phyloP scores from a whole-genome alignment of 2,888 invertebrate genomes.

The Leptogaster cylindrica region DNA sequence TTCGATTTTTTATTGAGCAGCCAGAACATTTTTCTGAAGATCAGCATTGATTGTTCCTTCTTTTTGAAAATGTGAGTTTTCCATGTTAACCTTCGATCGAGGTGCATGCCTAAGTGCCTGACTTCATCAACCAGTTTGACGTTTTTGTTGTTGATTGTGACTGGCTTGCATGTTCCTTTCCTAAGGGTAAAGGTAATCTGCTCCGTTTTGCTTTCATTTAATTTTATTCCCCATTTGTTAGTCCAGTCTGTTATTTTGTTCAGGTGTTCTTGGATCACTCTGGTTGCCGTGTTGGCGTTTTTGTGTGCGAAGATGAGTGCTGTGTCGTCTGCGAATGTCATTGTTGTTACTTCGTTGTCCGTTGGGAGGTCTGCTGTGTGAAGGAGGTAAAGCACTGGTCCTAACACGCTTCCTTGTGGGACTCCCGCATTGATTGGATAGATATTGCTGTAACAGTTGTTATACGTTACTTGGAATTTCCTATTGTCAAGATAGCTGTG shows the following conservation, averaged over 20 bases:
- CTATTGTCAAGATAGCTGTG: slow-evolving; percentile 3
- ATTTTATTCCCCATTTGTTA: background rate
- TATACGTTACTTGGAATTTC: background rate
- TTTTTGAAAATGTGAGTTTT: background rate
- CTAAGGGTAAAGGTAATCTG: background rate
- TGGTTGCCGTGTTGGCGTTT: background rate
- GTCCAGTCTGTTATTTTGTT: slow-evolving; percentile 2
- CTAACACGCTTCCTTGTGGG: slow-evolving; percentile 20
- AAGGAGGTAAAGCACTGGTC: slow-evolving; percentile 4
- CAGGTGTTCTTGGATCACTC: background rate
- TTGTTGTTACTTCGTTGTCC: background rate
- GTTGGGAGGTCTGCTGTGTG: slow-evolving; percentile 3
- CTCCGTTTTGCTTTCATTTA: background rate
- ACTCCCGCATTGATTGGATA: slow-evolving; percentile 21
- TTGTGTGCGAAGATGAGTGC: background rate
- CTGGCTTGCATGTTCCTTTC: background rate
- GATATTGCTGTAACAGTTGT: background rate
- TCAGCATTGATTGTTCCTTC: background rate
- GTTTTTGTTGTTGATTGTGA: background rate
- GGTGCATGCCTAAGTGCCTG: background rate
- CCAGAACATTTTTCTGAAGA: background rate
- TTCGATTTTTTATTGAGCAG: background rate
- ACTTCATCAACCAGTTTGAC: background rate
- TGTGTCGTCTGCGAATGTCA: background rate
- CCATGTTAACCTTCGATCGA: background rate